phyloP scores from a whole-genome alignment of 2,888 invertebrate species.

The Lordiphosa andalusiaca region DNA sequence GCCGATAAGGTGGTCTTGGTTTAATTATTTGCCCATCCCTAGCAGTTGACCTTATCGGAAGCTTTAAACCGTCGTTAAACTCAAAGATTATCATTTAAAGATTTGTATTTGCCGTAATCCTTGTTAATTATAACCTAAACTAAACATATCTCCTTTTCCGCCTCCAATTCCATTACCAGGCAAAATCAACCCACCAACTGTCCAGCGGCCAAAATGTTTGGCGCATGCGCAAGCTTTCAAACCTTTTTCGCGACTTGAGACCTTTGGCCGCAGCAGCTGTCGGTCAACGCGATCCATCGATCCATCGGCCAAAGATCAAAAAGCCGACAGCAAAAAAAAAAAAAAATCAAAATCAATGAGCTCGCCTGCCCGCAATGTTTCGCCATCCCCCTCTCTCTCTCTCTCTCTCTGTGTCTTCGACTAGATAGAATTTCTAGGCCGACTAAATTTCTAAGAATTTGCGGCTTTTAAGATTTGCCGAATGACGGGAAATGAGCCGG shows the following conservation, averaged over 20 bases:
- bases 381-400: too few species aligned
- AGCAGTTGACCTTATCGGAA: too few species aligned
- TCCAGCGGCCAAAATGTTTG: constrained; percentile 53
- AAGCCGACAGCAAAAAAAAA: constrained; percentile 48
- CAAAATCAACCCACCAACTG: too few species aligned
- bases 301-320: constrained; percentile 64
- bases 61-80: too few species aligned
- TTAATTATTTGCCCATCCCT: too few species aligned
- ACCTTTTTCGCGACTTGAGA: constrained; percentile 72
- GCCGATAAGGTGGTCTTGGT: too few species aligned
- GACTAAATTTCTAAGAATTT: constrained; percentile 64
- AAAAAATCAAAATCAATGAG: constrained; percentile 75
- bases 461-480: constrained; percentile 67
- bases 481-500: constrained; percentile 52
- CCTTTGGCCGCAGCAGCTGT: constrained; percentile 42
- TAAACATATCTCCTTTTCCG: too few species aligned
- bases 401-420: constrained; percentile 23
- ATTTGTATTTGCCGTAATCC: too few species aligned
- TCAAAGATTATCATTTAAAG: too few species aligned
- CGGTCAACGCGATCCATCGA: constrained; percentile 39
- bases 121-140: too few species aligned
- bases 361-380: constrained; percentile 26
- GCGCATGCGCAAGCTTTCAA: constrained; percentile 71
- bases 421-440: constrained; percentile 75
- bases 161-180: too few species aligned